phyloP scores from a whole-genome alignment of 2,113 vertebrate genomes.

The Cyprinodon brontotheroides region DNA sequence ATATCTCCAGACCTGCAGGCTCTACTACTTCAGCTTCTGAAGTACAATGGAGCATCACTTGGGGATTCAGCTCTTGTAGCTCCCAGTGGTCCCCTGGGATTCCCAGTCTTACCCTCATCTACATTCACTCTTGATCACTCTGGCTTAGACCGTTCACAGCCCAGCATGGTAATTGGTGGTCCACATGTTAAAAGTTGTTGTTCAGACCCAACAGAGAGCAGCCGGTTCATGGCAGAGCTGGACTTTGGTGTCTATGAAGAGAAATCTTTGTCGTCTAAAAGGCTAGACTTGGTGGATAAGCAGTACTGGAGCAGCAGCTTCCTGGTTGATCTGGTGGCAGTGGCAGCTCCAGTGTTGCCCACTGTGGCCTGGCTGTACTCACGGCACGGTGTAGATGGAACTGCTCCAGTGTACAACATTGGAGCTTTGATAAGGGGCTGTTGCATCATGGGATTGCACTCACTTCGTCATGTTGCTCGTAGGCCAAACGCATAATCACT shows the following conservation, averaged over 20 bases:
- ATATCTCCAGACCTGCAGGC: conserved; percentile 83
- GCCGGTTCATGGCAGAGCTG: conserved; percentile 86
- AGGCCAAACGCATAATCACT: conserved; percentile 63
- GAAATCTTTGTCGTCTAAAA: conserved; percentile 23
- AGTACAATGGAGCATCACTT: conserved; percentile 74
- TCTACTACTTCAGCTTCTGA: conserved; percentile 85
- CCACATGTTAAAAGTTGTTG: conserved; percentile 75
- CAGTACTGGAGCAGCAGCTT: conserved; percentile 92
- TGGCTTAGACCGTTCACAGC: too few relatives aligned
- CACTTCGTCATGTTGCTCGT: conserved; percentile 83
- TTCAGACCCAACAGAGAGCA: conserved; percentile 44
- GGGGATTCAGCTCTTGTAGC: conserved; percentile 37
- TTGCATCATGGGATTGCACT: conserved; percentile 91
- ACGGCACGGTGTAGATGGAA: conserved; percentile 84
- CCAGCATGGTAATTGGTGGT: conserved; percentile 73
- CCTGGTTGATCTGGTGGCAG: conserved; percentile 88
- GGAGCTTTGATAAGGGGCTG: conserved; percentile 90
- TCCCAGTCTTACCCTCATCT: too few relatives aligned
- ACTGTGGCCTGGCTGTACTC: conserved; percentile 91
- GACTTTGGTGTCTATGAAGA: conserved; percentile 78
- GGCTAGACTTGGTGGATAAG: conserved; percentile 66
- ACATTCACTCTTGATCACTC: too few relatives aligned
- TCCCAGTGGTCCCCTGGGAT: conserved; percentile 28
- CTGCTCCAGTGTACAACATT: conserved; percentile 87
- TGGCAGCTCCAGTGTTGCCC: conserved; percentile 90